Conservation (phyloP, 2,888 invertebrate species). For the Callyntrura sp. region DNA sequence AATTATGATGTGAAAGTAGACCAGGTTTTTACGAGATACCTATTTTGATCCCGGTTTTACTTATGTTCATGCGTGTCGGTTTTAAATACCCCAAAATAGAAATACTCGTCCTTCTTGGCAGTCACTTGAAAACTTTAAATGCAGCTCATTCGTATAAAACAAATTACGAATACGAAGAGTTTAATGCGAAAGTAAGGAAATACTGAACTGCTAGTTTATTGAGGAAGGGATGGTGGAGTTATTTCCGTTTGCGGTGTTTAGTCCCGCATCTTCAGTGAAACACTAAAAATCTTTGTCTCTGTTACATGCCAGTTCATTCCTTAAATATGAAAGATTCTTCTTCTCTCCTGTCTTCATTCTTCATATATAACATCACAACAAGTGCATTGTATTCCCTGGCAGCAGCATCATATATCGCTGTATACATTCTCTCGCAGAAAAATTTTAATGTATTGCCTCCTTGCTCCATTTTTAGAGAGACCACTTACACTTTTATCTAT, state of each 20-base stretch:
- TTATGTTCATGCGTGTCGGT: too few species aligned
- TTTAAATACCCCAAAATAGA: not conserved
- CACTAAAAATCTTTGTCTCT: conserved; percentile 50
- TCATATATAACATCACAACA: conserved; percentile 26
- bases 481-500: conserved; percentile 24
- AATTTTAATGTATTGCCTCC: conserved; percentile 63
- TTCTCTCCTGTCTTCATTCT: conserved; percentile 2
- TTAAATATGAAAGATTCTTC: conserved; percentile 50
- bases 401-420: not conserved
- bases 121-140: too few species aligned
- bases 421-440: conserved; percentile 41
- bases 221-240: not conserved
- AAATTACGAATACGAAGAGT: not conserved
- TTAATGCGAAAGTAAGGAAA: not conserved
- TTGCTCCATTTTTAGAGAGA: conserved; percentile 61
- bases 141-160: not conserved
- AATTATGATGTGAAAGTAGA: not conserved
- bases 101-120: too few species aligned
- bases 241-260: conserved; percentile 38
- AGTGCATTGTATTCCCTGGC: not conserved
- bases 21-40: not conserved
- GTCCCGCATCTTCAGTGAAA: conserved; percentile 61
- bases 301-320: conserved; percentile 27
- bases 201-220: not conserved
- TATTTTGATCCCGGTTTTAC: not conserved